Percentiles rank a stretch among this genome's conserved stretches.
These are phyloP conservation scores for Misgurnus mizolepis DNA, from an alignment of 2,113 vertebrate genomes.

Conservation along the genomic window DNA sequence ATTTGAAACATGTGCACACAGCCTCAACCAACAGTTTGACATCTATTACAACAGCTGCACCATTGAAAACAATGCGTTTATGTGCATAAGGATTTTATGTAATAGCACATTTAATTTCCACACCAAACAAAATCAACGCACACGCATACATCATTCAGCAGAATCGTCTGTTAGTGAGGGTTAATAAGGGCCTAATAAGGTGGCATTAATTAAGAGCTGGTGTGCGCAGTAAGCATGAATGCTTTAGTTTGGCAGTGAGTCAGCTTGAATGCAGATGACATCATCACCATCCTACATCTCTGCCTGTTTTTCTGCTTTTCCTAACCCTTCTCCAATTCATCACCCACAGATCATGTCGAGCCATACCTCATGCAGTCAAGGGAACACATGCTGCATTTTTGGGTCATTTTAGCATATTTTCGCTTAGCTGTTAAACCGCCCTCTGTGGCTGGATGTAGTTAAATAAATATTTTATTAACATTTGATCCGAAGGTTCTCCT, in stretches of 20 bases:
- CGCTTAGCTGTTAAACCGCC: neutral
- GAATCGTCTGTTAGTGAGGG: neutral
- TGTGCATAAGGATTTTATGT: neutral
- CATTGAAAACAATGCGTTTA: neutral
- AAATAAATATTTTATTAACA: conserved; percentile 33
- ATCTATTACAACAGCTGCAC: neutral
- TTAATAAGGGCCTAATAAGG: neutral
- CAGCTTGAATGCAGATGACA: conserved; percentile 39
- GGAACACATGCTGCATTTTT: neutral
- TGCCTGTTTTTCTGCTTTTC: neutral
- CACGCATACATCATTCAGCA: conserved; percentile 14
- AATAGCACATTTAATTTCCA: neutral
- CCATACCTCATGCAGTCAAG: neutral
- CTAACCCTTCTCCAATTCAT: neutral
- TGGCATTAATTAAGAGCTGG: neutral
- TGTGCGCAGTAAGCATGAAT: neutral
- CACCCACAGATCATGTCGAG: neutral
- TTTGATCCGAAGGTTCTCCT: conserved; percentile 22
- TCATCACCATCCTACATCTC: conserved; percentile 15
- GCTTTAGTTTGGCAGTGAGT: conserved; percentile 33
- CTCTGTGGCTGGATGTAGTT: neutral
- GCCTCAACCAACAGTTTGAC: no score
- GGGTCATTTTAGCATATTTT: neutral
- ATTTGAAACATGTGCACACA: neutral
- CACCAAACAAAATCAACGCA: conserved; percentile 38